phyloP scores from a whole-genome alignment of 2,888 invertebrate species.

The Cataglyphis livida region DNA sequence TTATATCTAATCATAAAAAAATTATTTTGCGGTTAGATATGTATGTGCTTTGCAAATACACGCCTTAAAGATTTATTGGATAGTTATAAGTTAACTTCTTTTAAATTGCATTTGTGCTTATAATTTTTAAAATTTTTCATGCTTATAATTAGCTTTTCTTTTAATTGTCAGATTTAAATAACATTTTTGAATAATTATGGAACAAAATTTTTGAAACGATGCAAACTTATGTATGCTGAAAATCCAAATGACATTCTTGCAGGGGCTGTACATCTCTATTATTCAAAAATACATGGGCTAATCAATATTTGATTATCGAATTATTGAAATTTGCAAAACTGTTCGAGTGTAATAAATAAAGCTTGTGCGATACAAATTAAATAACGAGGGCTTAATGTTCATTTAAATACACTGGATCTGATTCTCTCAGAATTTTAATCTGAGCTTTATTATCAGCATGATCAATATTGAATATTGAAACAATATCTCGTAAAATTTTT shows the following conservation, averaged over 20 bases:
- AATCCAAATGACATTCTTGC: constrained; percentile 89
- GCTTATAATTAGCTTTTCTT: background rate
- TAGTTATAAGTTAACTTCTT: background rate
- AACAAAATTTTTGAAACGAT: constrained; percentile 4
- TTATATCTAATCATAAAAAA: too few relatives aligned
- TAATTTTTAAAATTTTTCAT: background rate
- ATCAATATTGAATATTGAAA: background rate
- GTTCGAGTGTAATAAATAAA: constrained; percentile 5
- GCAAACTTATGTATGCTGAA: constrained; percentile 89
- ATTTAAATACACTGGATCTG: constrained; percentile 1
- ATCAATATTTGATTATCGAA: constrained; percentile 11
- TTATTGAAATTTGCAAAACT: constrained; percentile 18
- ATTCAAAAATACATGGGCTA: constrained; percentile 24
- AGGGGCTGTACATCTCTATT: constrained; percentile 80
- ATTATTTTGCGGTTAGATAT: background rate
- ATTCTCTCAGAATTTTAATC: constrained; percentile 34
- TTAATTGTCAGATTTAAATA: background rate
- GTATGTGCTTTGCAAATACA: background rate
- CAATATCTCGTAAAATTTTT: background rate
- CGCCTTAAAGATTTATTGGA: background rate
- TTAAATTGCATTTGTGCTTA: background rate
- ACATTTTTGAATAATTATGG: background rate
- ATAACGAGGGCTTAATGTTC: constrained; percentile 7
- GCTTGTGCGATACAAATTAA: background rate
- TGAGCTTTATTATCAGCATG: background rate